A percentile compares a stretch with the other conserved stretches of the same genome.
Conservation (phyloP, 2,113 vertebrate genomes). For the Pangasianodon gigas region DNA sequence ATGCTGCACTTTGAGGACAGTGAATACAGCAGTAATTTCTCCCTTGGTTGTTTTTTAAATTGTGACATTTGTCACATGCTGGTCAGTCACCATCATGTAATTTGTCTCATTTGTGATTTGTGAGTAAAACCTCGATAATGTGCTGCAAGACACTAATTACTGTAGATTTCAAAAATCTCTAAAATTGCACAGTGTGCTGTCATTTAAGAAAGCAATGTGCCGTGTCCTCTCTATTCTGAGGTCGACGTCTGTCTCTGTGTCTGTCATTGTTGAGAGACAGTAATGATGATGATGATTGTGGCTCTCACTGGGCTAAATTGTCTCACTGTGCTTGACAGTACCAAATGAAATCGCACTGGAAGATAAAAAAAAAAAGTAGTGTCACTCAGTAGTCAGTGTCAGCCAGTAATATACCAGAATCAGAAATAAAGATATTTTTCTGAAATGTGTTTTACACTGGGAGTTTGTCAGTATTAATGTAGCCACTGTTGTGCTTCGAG, state of each 20-base stretch:
- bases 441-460: background rate
- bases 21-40: background rate
- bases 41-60: background rate
- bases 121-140: background rate
- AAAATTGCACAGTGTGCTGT: background rate
- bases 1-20: no score
- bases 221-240: background rate
- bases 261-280: constrained; percentile 14
- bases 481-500: background rate
- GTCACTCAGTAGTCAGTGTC: no score
- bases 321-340: constrained; percentile 7
- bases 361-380: background rate
- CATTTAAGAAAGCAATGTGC: background rate
- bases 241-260: background rate
- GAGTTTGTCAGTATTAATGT: background rate
- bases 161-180: background rate
- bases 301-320: background rate
- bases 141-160: background rate
- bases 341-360: background rate
- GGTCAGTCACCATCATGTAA: background rate
- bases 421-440: background rate
- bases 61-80: background rate
- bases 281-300: constrained; percentile 13
- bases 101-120: constrained; percentile 15
- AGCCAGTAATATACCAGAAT: background rate